These are phyloP conservation scores for Pseudomyrmex gracilis DNA, from an alignment of 1,140 invertebrate genomes.

Conservation along the genomic window DNA sequence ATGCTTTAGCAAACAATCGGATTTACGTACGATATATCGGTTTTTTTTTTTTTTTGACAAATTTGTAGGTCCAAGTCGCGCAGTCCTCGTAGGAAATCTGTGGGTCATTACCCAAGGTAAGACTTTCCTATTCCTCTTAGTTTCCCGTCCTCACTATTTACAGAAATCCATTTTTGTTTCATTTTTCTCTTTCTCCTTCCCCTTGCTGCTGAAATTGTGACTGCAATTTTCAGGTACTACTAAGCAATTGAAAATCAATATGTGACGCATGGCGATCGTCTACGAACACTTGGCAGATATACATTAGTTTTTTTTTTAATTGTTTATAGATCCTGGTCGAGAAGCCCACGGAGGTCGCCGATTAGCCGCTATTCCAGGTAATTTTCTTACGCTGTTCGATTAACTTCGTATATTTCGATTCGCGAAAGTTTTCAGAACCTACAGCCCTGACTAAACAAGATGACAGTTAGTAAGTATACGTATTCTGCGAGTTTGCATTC, in stretches of 20 bases:
- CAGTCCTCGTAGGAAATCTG: slow-evolving; percentile 76
- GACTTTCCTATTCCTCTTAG: slow-evolving; percentile 56
- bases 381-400: slow-evolving; percentile 55
- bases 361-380: slow-evolving; percentile 79
- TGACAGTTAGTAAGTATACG: slow-evolving; percentile 76
- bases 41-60: slow-evolving; percentile 62
- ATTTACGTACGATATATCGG: slow-evolving; percentile 76
- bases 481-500: slow-evolving; percentile 3
- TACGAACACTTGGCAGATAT: slow-evolving; percentile 65
- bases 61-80: slow-evolving; percentile 81
- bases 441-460: background rate
- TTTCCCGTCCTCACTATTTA: background rate
- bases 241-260: slow-evolving; percentile 69
- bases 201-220: slow-evolving; percentile 9
- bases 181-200: background rate
- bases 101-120: slow-evolving; percentile 81
- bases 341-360: slow-evolving; percentile 76
- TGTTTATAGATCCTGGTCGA: slow-evolving; percentile 81
- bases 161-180: background rate
- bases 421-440: slow-evolving; percentile 75
- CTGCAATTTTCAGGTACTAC: slow-evolving; percentile 78
- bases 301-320: slow-evolving; percentile 77
- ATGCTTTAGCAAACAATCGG: slow-evolving; percentile 70
- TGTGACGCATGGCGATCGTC: slow-evolving; percentile 32
- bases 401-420: slow-evolving; percentile 45